Conservation (phyloP, 1,140 invertebrate genomes). For the Calliphora vicina region DNA sequence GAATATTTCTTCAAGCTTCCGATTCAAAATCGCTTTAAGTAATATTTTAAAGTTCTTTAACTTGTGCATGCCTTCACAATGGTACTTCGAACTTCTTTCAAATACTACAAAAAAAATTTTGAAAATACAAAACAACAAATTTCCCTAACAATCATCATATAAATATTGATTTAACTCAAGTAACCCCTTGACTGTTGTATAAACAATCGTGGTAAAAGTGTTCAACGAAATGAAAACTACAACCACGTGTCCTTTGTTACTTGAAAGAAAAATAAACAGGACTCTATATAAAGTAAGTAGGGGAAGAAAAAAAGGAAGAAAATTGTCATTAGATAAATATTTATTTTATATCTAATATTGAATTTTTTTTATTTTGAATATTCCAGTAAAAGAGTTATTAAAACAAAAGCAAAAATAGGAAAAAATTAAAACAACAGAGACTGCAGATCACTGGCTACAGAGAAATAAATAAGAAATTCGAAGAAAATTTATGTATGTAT, state of each 20-base stretch:
- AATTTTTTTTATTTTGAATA: neutral
- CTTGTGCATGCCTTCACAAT: no score
- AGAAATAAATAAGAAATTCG: neutral
- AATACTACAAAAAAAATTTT: no score
- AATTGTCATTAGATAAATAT: neutral
- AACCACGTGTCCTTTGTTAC: neutral
- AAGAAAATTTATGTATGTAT: no score
- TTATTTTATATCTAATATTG: conserved; percentile 2
- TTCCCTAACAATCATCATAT: no score
- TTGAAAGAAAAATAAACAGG: neutral
- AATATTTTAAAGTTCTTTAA: no score
- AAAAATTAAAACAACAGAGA: neutral
- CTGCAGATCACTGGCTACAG: neutral
- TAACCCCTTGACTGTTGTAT: neutral
- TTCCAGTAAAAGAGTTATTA: neutral
- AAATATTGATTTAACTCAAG: neutral
- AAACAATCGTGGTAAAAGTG: neutral
- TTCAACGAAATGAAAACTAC: neutral
- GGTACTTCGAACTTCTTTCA: no score
- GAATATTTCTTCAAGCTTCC: no score
- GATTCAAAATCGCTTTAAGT: no score
- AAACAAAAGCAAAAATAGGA: neutral
- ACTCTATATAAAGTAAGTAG: neutral
- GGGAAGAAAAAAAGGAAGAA: neutral
- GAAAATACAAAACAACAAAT: no score